Evolutionary conservation across 2,888 invertebrate genomes (phyloP).

Genomic region (Folsomia manolachei): DNA sequence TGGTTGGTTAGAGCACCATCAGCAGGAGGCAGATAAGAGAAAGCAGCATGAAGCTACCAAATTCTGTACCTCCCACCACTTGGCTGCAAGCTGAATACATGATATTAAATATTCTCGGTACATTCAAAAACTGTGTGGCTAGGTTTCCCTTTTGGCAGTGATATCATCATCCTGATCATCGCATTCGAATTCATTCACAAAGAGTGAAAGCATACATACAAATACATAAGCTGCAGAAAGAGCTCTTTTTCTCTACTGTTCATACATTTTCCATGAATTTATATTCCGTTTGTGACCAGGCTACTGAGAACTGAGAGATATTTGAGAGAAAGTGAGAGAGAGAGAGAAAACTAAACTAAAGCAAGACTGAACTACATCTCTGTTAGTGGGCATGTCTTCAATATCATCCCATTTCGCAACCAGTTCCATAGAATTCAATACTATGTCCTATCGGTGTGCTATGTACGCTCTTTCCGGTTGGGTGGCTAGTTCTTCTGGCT

Average conservation of each 20-base stretch:
- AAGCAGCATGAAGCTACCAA: not conserved
- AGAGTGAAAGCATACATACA: no score
- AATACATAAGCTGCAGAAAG: no score
- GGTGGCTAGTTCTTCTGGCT: no score
- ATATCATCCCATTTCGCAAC: not conserved
- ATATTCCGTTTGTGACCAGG: not conserved
- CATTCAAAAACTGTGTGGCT: no score
- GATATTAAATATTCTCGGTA: no score
- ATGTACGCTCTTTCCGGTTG: not conserved
- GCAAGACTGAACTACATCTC: not conserved
- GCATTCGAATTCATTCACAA: not conserved
- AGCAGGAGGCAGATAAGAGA: not conserved
- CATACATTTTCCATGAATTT: not conserved
- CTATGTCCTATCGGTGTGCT: not conserved
- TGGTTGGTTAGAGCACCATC: not conserved
- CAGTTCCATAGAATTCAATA: not conserved
- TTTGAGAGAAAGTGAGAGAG: not conserved
- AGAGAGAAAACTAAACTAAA: no score
- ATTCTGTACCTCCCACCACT: not conserved
- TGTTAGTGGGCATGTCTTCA: not conserved
- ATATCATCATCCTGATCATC: not conserved
- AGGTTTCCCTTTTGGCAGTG: no score
- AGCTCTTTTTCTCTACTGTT: no score
- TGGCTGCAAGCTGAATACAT: no score
- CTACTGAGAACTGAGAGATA: no score